Evolutionary conservation across 2,113 vertebrate species (phyloP), one percentile per base, ranked within the genome.

Genomic region (Lasiurus cinereus): DNA sequence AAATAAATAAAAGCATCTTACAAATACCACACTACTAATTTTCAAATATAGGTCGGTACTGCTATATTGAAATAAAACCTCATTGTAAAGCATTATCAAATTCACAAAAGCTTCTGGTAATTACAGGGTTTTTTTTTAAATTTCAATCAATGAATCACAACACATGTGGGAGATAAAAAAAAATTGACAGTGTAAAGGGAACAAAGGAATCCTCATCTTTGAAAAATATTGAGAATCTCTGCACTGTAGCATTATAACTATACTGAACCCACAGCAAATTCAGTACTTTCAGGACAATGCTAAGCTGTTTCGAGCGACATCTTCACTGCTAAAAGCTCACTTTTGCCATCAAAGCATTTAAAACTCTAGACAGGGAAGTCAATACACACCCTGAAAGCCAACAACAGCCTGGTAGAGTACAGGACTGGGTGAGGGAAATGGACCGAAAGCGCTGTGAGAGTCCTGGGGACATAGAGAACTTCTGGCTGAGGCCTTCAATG

Each of bases 1-100:
- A 64, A 91, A 92, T 66, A 83, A 79, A 94, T 39, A 39, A 88
- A 83, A 87, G 56, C 12, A 88, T 92, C 56, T 88, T 79, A 87
- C 29, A n/a, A 87, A 93, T 73, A 73, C 14, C 66, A 78, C 33
- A 24, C 21, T 82, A 66, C 11, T 50, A 15, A 84, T 67, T 92
- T 95, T 78, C 50, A 88, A 96, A 88, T 59, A 31, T 54, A 62
- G 18, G 21, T 54, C 12, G 22, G n/a, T 72, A 39, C 39, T 88
- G 13, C 62, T 88, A 56, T 84, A 87, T 12, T 76, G 69, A 52
- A 91, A 69, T 70, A 72, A 74, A 91, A 90, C 13, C 64, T 90
- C 33, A 66, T 19, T 84, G 43, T 76, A 84, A 87, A 90, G 46
- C 56, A 54, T 70, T 86, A 64, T 31, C n/a, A 83, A 90, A 79